Percentiles rank a stretch among this genome's conserved stretches.
Conservation (phyloP, 2,113 vertebrate species). For the Neolamprologus falcicula region DNA sequence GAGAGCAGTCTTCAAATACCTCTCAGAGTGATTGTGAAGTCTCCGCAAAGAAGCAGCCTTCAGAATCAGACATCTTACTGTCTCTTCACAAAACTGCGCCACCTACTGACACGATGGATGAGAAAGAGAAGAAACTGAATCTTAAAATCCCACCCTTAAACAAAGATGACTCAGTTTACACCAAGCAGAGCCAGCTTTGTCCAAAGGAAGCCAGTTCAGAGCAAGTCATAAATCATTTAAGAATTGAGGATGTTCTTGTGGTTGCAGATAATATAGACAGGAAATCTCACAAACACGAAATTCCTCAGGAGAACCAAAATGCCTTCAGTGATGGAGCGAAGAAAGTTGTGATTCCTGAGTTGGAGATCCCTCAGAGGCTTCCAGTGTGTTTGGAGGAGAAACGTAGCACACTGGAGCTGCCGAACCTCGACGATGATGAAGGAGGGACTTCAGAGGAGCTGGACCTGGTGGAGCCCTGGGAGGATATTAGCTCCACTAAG, state of each 20-base stretch:
- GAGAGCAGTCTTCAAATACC: constrained; percentile 38
- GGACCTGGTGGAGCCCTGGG: constrained; percentile 90
- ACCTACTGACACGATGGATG: neutral
- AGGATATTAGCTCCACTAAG: constrained; percentile 75
- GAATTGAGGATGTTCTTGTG: neutral
- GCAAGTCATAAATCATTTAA: neutral
- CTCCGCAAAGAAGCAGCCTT: constrained; percentile 33
- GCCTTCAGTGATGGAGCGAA: neutral
- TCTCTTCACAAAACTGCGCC: neutral
- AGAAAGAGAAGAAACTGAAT: constrained; percentile 4
- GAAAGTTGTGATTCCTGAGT: neutral
- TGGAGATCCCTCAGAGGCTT: constrained; percentile 31
- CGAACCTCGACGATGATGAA: constrained; percentile 80
- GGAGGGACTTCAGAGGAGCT: constrained; percentile 73
- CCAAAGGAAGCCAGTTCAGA: neutral
- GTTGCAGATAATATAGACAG: neutral
- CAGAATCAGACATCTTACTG: constrained; percentile 52
- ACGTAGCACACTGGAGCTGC: constrained; percentile 56
- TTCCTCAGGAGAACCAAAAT: neutral
- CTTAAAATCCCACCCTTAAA: constrained; percentile 8
- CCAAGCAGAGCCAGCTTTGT: neutral
- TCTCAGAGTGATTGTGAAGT: constrained; percentile 1
- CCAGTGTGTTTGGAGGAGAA: constrained; percentile 61
- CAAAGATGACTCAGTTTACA: constrained; percentile 8
- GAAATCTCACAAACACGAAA: neutral